These are phyloP conservation scores for Hippasteria phrygiana DNA, from an alignment of 53 echinoderm and acorn worm genomes.

Conservation along the genomic window DNA sequence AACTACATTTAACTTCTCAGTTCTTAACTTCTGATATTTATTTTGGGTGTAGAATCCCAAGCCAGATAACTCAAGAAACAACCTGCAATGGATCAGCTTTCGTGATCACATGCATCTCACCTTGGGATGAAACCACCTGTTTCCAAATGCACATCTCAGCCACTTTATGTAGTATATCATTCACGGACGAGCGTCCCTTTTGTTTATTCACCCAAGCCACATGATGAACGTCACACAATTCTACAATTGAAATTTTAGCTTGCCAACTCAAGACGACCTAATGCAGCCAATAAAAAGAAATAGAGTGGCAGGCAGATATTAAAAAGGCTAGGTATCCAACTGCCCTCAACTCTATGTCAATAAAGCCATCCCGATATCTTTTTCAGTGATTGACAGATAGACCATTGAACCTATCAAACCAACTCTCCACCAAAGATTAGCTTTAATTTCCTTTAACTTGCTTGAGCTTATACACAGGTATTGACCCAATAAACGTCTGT, in stretches of 20 bases:
- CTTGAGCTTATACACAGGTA: too few species aligned
- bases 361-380: background rate
- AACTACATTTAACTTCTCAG: too few species aligned
- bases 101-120: too few species aligned
- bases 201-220: too few species aligned
- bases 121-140: too few species aligned
- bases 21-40: too few species aligned
- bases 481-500: conserved; percentile 47
- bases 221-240: background rate
- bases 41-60: too few species aligned
- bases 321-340: background rate
- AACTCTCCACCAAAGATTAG: background rate
- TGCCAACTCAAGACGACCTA: background rate
- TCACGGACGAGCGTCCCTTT: too few species aligned
- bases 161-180: too few species aligned
- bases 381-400: conserved; percentile 1
- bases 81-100: too few species aligned
- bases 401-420: conserved; percentile 14
- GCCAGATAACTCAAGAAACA: too few species aligned
- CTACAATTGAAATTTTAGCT: background rate
- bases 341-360: background rate
- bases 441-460: conserved; percentile 7
- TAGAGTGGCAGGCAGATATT: background rate
- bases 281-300: background rate
- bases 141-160: too few species aligned